Base-by-base conservation (phyloP, 2,113 vertebrate genomes). In the Columbina picui region DNA sequence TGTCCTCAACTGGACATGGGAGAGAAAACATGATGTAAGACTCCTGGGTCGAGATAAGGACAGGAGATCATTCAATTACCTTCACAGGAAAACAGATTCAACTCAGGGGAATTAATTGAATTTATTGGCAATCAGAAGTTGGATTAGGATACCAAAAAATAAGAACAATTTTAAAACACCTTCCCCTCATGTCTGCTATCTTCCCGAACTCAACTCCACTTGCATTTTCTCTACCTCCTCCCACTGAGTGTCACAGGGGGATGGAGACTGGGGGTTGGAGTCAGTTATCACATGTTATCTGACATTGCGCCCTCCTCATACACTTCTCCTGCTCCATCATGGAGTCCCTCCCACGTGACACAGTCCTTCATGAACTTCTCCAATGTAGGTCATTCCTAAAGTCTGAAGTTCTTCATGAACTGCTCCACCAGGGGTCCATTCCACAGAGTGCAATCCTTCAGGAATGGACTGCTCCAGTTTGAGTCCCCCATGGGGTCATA, bases 191-290 rank as follows among this genome's bases (percentile, higher is more conserved):
- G 18, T 45, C 43, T 45, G 43, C 18, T 45, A 19, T 59, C 11
- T 29, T n/a, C 13, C 43, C 1, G 4, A 17, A 7, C 23, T 82
- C 34, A 39, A 19, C 34, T 39, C 59, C 6, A 57, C 27, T 47
- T 2, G 10, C 12, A 32, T 21, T 49, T 65, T 55, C 49, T 32
- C 64, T 68, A 32, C 12, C 9, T 81, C 7, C 16, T 68, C 11
- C 8, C 25, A 3, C 10, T 5, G 3, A 50, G 45, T 2, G 3
- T 22, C 8, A 2, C 29, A 52, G 36, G 3, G 21, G 23, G 17
- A 15, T 2, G 6, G 30, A 23, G 18, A 30, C 8, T 15, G 12
- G 10, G 25, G 12, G 2, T 57, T 38, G 17, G 2, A 6, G 61
- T 45, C 77, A 36, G 25, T 45, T 80, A 22, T 53, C 12, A 43